phyloP scores from a whole-genome alignment of 2,888 invertebrate species.

The Cheilosia scutellata region DNA sequence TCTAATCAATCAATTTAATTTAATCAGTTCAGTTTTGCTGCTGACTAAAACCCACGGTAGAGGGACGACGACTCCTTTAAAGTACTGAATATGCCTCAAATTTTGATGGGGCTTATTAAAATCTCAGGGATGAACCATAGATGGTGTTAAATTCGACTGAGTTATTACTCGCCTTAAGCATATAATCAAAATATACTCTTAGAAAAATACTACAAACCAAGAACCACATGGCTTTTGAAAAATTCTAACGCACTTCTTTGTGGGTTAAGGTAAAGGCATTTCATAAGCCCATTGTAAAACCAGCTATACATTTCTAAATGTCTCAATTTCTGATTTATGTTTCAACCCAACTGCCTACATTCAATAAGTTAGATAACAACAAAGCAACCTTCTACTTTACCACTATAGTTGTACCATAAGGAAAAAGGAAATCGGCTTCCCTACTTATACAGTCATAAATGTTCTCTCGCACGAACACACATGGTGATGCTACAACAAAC shows the following conservation, averaged over 20 bases:
- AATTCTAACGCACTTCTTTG: neutral
- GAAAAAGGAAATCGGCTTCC: slow-evolving; percentile 33
- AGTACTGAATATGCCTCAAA: no score
- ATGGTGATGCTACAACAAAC: neutral
- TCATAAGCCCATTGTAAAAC: neutral
- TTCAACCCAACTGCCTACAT: slow-evolving; percentile 45
- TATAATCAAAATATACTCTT: no score
- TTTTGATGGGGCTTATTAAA: no score
- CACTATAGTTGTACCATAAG: slow-evolving; percentile 1
- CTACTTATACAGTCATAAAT: slow-evolving; percentile 34
- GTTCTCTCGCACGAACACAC: slow-evolving; percentile 24
- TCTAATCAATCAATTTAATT: no score
- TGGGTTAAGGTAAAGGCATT: neutral
- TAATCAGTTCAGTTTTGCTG: no score
- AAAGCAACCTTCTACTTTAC: slow-evolving; percentile 21
- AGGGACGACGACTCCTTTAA: no score
- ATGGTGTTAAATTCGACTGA: no score
- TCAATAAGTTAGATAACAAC: slow-evolving; percentile 50
- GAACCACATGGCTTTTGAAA: no score
- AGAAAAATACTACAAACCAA: no score
- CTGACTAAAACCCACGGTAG: no score
- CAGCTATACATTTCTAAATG: slow-evolving; percentile 13
- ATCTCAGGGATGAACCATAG: no score
- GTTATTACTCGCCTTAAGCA: no score
- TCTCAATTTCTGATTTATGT: slow-evolving; percentile 52